A percentile compares a stretch with the other conserved stretches of the same genome.
These are phyloP conservation scores for Papilio demoleus DNA, from an alignment of 2,888 invertebrate genomes.

Conservation along the genomic window DNA sequence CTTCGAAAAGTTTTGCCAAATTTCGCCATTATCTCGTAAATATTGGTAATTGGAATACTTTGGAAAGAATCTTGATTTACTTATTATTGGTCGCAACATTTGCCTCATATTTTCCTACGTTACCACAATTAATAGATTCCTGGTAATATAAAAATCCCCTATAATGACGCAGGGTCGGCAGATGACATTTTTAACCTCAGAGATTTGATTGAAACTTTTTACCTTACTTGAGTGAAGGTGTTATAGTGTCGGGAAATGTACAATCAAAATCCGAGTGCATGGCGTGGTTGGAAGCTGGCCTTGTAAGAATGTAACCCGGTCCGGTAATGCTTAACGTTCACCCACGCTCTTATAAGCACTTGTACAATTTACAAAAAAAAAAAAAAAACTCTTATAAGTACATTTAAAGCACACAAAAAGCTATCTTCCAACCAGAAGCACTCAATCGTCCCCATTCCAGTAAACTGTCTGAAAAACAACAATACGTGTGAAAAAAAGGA, in stretches of 20 bases:
- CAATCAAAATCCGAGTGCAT: no score
- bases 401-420: background rate
- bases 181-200: no score
- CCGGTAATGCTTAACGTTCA: no score
- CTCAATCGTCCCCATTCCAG: constrained; percentile 20
- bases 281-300: no score
- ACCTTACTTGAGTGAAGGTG: no score
- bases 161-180: no score
- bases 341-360: no score
- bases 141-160: no score
- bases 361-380: background rate
- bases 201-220: no score
- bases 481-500: constrained; percentile 37
- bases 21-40: background rate
- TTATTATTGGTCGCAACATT: background rate
- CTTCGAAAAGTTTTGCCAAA: background rate
- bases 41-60: constrained; percentile 7
- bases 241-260: no score
- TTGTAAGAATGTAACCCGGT: no score
- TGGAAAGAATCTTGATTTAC: background rate
- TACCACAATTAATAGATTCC: background rate
- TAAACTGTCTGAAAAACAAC: constrained; percentile 34
- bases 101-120: background rate
- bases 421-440: constrained; percentile 9
- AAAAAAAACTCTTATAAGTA: background rate